These are phyloP conservation scores for Noctua comes DNA, from an alignment of 2,888 invertebrate species.

Conservation along the genomic window DNA sequence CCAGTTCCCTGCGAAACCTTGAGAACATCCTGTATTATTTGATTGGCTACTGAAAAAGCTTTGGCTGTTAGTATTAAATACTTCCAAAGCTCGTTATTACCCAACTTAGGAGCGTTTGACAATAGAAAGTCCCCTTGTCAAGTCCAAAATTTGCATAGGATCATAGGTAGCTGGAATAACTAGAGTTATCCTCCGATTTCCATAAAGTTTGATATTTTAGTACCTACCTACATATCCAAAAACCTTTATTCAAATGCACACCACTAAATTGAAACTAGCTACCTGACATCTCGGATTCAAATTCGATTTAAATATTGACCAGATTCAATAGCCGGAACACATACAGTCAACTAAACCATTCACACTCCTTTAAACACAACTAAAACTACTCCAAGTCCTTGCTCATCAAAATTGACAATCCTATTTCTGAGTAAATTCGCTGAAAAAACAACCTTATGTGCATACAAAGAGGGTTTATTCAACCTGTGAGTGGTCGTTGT, in stretches of 20 bases:
- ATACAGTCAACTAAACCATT: constrained; percentile 56
- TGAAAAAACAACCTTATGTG: constrained; percentile 59
- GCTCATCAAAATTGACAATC: constrained; percentile 55
- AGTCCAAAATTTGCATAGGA: constrained; percentile 43
- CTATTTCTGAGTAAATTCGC: constrained; percentile 20
- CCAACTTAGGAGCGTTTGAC: constrained; percentile 19
- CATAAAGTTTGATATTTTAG: constrained; percentile 54
- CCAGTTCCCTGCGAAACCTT: neutral
- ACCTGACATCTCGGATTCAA: constrained; percentile 44
- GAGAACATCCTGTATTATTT: constrained; percentile 4
- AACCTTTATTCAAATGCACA: constrained; percentile 60
- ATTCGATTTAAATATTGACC: constrained; percentile 56
- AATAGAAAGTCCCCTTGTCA: constrained; percentile 14
- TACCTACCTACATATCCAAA: constrained; percentile 24
- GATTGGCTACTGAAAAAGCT: constrained; percentile 29
- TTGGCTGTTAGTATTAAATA: neutral
- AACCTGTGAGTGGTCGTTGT: constrained; percentile 49
- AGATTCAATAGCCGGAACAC: constrained; percentile 46
- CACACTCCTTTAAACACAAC: constrained; percentile 65
- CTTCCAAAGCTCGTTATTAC: constrained; percentile 9
- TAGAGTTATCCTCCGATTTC: constrained; percentile 31
- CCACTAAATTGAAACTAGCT: constrained; percentile 38
- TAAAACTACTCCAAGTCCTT: constrained; percentile 65
- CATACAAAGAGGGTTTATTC: constrained; percentile 50
- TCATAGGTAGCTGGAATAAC: constrained; percentile 30